A percentile compares a stretch with the other conserved stretches of the same genome.
These are phyloP conservation scores for Antechinus stuartii DNA, from an alignment of 2,113 vertebrate genomes.

Conservation along the genomic window DNA sequence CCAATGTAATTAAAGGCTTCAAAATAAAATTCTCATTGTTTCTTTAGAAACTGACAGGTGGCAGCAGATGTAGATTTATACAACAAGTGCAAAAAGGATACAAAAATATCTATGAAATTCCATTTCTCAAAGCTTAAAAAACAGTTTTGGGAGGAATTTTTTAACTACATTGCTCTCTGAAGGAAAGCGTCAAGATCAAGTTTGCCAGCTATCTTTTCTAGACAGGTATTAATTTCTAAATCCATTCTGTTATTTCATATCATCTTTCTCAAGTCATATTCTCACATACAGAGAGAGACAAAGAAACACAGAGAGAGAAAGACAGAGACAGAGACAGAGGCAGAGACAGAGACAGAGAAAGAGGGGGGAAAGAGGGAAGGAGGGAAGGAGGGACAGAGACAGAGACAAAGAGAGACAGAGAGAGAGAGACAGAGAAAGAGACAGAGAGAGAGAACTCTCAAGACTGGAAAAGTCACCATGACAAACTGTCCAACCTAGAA, in stretches of 20 bases:
- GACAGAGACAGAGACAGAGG: no score
- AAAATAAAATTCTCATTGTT: not conserved
- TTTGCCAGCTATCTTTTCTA: not conserved
- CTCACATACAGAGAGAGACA: not conserved
- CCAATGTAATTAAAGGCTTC: not conserved
- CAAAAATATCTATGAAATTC: not conserved
- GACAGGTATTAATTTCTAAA: not conserved
- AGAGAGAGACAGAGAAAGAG: no score
- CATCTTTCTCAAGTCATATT: not conserved
- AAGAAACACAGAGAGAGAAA: no score
- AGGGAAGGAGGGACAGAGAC: not conserved
- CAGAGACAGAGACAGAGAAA: no score
- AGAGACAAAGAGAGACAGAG: not conserved
- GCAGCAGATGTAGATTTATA: not conserved
- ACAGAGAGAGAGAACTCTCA: not conserved
- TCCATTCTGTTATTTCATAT: not conserved
- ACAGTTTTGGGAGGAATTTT: not conserved
- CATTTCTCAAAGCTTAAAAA: not conserved
- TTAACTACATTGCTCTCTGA: not conserved
- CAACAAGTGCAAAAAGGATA: not conserved
- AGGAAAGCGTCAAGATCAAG: not conserved
- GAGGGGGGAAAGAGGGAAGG: no score
- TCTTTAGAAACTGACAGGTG: conserved; percentile 18
- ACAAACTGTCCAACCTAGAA: not conserved
- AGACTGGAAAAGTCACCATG: not conserved